Percentiles rank a stretch among this genome's conserved stretches.
Conservation (phyloP, 2,113 vertebrate species). For the Halichoerus grypus region DNA sequence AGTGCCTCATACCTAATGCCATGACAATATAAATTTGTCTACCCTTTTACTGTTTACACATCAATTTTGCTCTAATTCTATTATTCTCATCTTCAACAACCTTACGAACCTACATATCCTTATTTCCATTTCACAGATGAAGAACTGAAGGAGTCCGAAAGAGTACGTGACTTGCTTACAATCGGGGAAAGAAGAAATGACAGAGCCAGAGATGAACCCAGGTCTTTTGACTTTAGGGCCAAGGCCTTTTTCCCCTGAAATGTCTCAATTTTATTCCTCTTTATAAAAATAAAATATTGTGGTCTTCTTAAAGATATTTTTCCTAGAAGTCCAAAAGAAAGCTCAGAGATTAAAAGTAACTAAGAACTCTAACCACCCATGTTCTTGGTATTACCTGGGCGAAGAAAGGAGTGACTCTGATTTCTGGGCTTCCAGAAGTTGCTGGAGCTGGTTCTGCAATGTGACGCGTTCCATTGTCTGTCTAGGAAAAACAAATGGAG, state of each 20-base stretch:
- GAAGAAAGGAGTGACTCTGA: conserved; percentile 89
- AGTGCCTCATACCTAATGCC: neutral
- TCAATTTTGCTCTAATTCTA: neutral
- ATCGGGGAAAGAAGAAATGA: neutral
- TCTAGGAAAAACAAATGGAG: conserved; percentile 85
- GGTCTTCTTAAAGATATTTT: neutral
- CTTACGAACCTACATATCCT: neutral
- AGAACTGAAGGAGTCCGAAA: neutral
- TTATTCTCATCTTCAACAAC: neutral
- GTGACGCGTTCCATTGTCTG: conserved; percentile 93
- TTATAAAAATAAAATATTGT: neutral
- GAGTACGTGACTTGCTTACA: neutral
- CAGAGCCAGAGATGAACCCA: neutral
- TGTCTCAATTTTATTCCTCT: neutral
- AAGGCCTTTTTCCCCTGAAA: neutral
- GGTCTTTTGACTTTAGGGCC: neutral
- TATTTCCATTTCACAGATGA: neutral
- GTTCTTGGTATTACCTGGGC: conserved; percentile 88
- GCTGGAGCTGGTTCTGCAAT: conserved; percentile 95
- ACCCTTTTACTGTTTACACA: neutral
- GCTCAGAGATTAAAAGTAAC: neutral
- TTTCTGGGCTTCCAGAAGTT: conserved; percentile 92
- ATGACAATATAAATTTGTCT: neutral
- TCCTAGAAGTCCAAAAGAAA: neutral
- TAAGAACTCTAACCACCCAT: neutral